Base-by-base conservation (phyloP, 2,888 invertebrate genomes). In the Chironomus tentans region DNA sequence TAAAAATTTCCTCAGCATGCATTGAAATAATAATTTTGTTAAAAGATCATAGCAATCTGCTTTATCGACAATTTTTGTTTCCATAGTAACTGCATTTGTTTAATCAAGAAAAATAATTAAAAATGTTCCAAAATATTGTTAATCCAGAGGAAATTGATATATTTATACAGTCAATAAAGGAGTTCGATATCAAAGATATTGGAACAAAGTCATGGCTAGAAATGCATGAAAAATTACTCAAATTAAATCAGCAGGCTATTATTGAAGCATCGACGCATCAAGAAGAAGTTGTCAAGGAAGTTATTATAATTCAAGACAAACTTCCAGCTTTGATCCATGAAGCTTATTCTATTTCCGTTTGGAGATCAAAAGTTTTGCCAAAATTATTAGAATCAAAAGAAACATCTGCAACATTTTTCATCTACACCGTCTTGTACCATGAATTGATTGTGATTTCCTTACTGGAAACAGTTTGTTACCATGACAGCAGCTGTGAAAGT, bases 211-310 rank as follows among this genome's bases (percentile, higher is more conserved):
- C 83, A 88, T 94, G 94, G 94, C 84, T 93, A 69, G 91, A 92
- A 79, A 90, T 89, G 84, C 95, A 96, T 81, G 90, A 93, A 81
- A 87, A 91, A 79, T 82, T 95, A 7, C 92, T 95, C 80, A 92
- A 94, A 82, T 82, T 97, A 12, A 93, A 93, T 80, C 94, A 96
- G 83, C 94, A 96, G 85, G 94, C 94, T 1, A 88, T 93, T 65
- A 82, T 94, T 62, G 95, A 95, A 86, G 93, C 93, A 0, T 87
- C 89, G 12, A 87, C 88, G 28, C 85, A 91, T 80, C 89, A 90
- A 78, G 94, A 95, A 82, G 96, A 97, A 83, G 87, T 89, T 74
- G 91, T 95, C 0, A 95, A 94, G 84, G 95, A 95, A 84, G 88
- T 89, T 71, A 85, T 96, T 7, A 89, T 94, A 78, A 87, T 90